Base-by-base conservation (phyloP, 92 coral and sea anemone species). In the Palythoa grandiflora region DNA sequence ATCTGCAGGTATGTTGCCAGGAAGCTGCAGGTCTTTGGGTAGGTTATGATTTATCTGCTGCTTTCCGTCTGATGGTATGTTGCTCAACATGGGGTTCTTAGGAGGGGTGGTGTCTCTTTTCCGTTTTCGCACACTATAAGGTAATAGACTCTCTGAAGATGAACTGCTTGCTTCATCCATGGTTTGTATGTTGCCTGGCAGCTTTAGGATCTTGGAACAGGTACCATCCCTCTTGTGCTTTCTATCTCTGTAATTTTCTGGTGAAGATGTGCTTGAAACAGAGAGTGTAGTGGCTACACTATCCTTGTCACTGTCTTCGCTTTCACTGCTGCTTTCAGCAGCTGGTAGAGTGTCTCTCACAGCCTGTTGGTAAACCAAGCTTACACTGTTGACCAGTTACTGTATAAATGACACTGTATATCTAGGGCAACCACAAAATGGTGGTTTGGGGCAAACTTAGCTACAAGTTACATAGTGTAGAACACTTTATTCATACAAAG, bases 11-110 rank as follows among this genome's bases (percentile, higher is more conserved):
- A 72, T 38, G 77, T 72, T 72, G 77, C n/a, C 16, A 10, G 77
- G 77, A 72, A 72, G 77, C 77, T 72, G 77, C 51, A 72, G 77
- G 77, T 72, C 77, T 72, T 72, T 72, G 51, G 77, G 77, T 12
- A 72, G 77, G 75, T 21, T 70, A 70, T 15, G 38, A 50, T 9
- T n/a, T 72, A n/a, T 72, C 53, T 72, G 17, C 77, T 11, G 51
- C 77, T 38, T 72, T 72, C 44, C 75, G 5, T 37, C 44, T 12
- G 39, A 37, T 70, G 37, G 39, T 28, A 28, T 70, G 75, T 37
- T 70, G 40, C 39, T 1, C 75, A 21, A 37, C 75, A 28, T 70
- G 75, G 75, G 48, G 48, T 70, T 70, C 47, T 70, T 37, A 36
- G 75, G 47, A 70, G 44, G 75, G 75, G 75, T 70, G 38, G 75